Base-by-base conservation (phyloP, 2,888 invertebrate genomes). In the Epinotia demarniana region DNA sequence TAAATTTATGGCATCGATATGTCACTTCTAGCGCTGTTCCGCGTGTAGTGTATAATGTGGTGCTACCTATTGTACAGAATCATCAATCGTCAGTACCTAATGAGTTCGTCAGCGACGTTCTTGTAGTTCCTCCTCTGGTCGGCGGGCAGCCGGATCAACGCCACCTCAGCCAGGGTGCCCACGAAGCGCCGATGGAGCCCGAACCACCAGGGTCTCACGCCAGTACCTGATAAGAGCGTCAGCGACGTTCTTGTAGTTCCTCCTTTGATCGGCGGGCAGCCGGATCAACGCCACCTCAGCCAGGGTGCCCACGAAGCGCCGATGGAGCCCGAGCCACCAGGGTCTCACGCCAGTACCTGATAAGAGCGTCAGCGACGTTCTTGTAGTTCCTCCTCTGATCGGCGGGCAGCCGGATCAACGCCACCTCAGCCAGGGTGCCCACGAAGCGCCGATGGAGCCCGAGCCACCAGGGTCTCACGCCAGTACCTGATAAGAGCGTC, bases 241-340 rank as follows among this genome's bases (percentile, higher is more conserved):
- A 72, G 97, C 96, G 0, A 99, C 99, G 88, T 97, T 98, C 83
- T 96, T 97, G 89, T 99, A 99, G 89, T 99, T 99, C 82, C 99
- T 49, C 16, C 49, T 13, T 16, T 13, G 49, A 5, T 49, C 49
- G 13, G 95, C 81, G 98, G 94, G 90, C 99, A 98, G 0, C 96
- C 97, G 73, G 19, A 99, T 98, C 57, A 99, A 95, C 0, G 98
- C 97, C 62, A 99, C 97, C 94, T 99, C 99, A 0, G 99, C 99
- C 0, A 99, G 99, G 0, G 99, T 99, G 63, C 99, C 99, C 63
- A 99, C 97, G 90, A 99, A 98, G 99, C 97, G 12, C 98, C 99
- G 39, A 96, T 94, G 0, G 95, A 95, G 0, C 99, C 99, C 9
- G 39, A 39, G 9, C 39, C 39, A 39, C 39, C 39, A 39, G 39